Evolutionary conservation across 2,888 invertebrate genomes (phyloP), one percentile per base, ranked within the genome.

Genomic region (Cerastis leucographa): DNA sequence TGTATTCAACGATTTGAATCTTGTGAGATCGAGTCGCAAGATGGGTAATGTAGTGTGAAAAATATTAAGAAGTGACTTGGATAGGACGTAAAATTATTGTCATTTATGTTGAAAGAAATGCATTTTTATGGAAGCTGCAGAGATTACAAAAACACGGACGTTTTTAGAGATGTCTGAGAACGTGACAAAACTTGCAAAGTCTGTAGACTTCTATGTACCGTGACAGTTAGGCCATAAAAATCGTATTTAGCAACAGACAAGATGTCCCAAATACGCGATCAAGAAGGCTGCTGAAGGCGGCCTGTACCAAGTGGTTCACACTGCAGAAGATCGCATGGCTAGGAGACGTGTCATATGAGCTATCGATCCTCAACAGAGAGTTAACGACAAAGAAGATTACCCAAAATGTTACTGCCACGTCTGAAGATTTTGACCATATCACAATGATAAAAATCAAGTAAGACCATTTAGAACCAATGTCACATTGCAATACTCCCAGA

Each of bases 1-100:
- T 82, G 84, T 85, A 66, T 81, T 61, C 83, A 59, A 82, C 65
- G 65, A 64, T 85, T 74, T 69, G 65, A 85, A 85, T 74, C 74
- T 74, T 78, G 42, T 44, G 49, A 71, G 82, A 85, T 81, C 49
- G 70, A 85, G 35, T 81, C 68, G 17, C 74, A 40, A 68, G 72
- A 84, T 76, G 73, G 59, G 64, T 66, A 69, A 77, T 72, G 71
- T 42, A 61, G 64, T 46, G 68, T 69, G 71, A 66, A 81, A 73
- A 67, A 42, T 67, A 70, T 46, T 40, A 46, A 66, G 44, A n/a
- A 61, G 0, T 12, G 14, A 46, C 56, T 51, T 46, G 9, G 22
- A 46, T 49, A 12, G n/a, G 4, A 9, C 12, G n/a, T 11, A 14
- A 54, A 54, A 56, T 54, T 0, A n/a, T 14, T n/a, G 35, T 78